phyloP scores from a whole-genome alignment of 2,888 invertebrate species.

The Pyrrhia umbra region DNA sequence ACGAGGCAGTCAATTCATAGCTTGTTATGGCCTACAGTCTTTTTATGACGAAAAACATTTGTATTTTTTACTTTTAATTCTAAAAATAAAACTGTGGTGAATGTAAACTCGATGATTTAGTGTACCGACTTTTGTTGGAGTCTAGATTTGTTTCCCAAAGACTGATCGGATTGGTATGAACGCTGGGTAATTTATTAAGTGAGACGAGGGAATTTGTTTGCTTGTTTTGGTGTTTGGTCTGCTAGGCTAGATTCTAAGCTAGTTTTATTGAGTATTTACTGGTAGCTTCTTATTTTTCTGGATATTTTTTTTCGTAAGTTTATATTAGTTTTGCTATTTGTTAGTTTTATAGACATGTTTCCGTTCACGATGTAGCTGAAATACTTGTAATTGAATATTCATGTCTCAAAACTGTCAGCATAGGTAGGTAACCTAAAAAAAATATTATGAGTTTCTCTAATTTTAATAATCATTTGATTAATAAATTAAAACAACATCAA shows the following conservation, averaged over 20 bases:
- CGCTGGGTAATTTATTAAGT: slow-evolving; percentile 4
- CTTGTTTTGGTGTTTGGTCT: slow-evolving; percentile 7
- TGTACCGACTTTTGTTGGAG: neutral
- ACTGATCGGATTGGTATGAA: slow-evolving; percentile 1
- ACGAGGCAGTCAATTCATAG: slow-evolving; percentile 13
- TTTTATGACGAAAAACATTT: neutral
- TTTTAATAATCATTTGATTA: no score
- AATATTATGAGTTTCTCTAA: no score
- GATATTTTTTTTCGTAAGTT: no score
- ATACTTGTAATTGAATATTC: no score
- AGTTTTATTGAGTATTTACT: neutral
- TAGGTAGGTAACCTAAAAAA: no score
- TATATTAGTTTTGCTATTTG: no score
- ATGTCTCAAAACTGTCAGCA: no score
- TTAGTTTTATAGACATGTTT: no score
- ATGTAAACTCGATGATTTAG: slow-evolving; percentile 1
- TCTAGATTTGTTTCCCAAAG: slow-evolving; percentile 10
- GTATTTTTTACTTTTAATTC: neutral
- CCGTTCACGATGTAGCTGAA: no score
- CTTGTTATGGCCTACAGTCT: neutral
- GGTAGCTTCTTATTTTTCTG: neutral
- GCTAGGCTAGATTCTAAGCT: neutral
- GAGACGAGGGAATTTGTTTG: neutral
- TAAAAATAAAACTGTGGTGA: neutral
- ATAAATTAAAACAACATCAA: no score